Base-by-base conservation (phyloP, 1,140 invertebrate genomes). In the Dreissena polymorpha region DNA sequence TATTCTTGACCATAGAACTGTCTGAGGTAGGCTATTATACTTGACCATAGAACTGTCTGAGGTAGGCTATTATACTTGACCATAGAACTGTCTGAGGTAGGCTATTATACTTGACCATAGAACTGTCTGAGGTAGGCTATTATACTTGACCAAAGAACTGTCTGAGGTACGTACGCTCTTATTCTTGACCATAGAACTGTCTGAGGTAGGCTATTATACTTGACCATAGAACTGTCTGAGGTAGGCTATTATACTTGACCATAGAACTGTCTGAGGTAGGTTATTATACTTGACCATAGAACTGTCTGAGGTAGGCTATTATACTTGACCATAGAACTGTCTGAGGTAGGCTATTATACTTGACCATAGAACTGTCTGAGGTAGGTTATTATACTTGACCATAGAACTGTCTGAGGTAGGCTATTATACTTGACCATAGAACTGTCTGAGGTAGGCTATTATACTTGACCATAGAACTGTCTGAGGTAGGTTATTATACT, bases 211-310 rank as follows among this genome's bases (percentile, higher is more conserved):
- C n/a, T n/a, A n/a, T n/a, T n/a, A n/a, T n/a, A 99, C 93, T 94
- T 99, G 85, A 95, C 97, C 7, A 97, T 99, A 91, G 98, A 99
- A 93, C 96, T 97, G 85, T 96, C n/a, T n/a, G n/a, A n/a, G n/a
- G n/a, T n/a, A n/a, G n/a, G n/a, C n/a, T n/a, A n/a, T n/a, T n/a
- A n/a, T n/a, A 99, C 93, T 94, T 99, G 85, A 95, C 97, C 7
- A 97, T 99, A 91, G 98, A 99, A 93, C 96, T 97, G 85, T 96
- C n/a, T n/a, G n/a, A n/a, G n/a, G n/a, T n/a, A n/a, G n/a, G n/a
- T n/a, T n/a, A n/a, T n/a, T n/a, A n/a, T n/a, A 99, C 93, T 94
- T 99, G 85, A 95, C 97, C 7, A 97, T 99, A 91, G 98, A 99
- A 93, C 96, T 97, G 85, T 96, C n/a, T n/a, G n/a, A n/a, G n/a